Evolutionary conservation across 2,888 invertebrate genomes (phyloP).

Genomic region (Azorinus chamasolen): DNA sequence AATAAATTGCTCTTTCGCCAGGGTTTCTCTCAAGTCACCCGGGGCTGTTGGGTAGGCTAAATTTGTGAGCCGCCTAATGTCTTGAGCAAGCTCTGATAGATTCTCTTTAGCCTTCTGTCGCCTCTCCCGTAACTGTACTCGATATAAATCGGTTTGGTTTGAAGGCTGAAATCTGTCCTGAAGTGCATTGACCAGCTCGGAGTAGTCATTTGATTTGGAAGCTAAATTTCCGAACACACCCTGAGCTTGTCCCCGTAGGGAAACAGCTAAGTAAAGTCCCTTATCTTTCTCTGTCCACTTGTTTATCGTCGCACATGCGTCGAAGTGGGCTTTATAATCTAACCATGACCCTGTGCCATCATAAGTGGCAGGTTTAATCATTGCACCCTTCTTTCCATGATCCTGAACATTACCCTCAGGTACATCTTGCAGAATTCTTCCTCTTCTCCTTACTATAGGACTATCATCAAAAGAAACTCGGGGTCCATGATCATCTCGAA

Average conservation of each 20-base stretch:
- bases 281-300: no score
- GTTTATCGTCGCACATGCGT: no score
- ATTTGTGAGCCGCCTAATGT: constrained; percentile 15
- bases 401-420: no score
- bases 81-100: constrained; percentile 17
- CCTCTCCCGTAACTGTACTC: constrained; percentile 9
- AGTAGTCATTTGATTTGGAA: not conserved
- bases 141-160: constrained; percentile 18
- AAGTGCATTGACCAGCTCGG: constrained; percentile 1
- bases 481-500: no score
- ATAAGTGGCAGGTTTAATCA: constrained; percentile 8
- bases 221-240: constrained; percentile 8
- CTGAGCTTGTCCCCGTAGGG: constrained; percentile 19
- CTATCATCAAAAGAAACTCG: no score
- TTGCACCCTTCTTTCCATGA: not conserved
- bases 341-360: constrained; percentile 13
- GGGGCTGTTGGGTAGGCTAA: constrained; percentile 16
- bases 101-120: constrained; percentile 8
- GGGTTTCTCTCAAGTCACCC: constrained; percentile 14
- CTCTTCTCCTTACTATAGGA: no score
- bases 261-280: constrained; percentile 7
- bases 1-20: constrained; percentile 17
- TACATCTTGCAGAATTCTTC: no score
- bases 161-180: constrained; percentile 12
- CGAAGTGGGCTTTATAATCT: constrained; percentile 20